Percentiles rank a stretch among this genome's conserved stretches.
Evolutionary conservation across 2,797 vertebrate genomes (phyloP).

Genomic region (Chelmon rostratus): DNA sequence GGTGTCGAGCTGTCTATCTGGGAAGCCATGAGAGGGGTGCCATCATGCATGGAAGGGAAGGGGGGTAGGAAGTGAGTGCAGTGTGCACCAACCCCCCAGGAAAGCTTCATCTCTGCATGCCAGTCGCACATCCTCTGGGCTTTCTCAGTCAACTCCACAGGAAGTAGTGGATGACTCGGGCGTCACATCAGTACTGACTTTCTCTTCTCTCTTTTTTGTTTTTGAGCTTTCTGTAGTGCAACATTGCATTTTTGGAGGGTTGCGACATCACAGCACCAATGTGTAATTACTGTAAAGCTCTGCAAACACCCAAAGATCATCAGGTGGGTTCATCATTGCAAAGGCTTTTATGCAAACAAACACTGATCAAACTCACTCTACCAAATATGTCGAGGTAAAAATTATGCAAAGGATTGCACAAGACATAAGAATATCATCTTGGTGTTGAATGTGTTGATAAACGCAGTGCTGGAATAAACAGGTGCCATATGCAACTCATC

Average conservation of each 20-base stretch:
- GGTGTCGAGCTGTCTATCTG: constrained; percentile 84
- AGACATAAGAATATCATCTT: neutral
- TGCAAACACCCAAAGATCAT: neutral
- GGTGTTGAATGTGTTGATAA: neutral
- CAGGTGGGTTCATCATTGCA: neutral
- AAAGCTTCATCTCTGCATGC: constrained; percentile 74
- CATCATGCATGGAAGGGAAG: constrained; percentile 35
- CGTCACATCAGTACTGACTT: constrained; percentile 46
- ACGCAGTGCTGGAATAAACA: neutral
- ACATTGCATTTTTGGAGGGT: neutral
- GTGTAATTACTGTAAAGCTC: neutral
- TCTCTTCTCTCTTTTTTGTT: constrained; percentile 28
- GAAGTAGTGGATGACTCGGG: constrained; percentile 72
- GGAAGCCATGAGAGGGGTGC: constrained; percentile 56
- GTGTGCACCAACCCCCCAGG: constrained; percentile 74
- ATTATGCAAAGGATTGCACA: neutral
- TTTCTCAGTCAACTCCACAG: constrained; percentile 75
- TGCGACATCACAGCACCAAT: neutral
- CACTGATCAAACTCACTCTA: neutral
- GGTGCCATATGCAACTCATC: neutral
- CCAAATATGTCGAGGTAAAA: neutral
- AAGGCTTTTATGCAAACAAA: neutral
- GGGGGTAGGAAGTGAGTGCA: constrained; percentile 69
- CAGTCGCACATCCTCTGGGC: constrained; percentile 82
- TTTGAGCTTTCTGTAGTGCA: neutral